Base-by-base conservation (phyloP, 2,888 invertebrate genomes). In the Trissolcus japonicus region DNA sequence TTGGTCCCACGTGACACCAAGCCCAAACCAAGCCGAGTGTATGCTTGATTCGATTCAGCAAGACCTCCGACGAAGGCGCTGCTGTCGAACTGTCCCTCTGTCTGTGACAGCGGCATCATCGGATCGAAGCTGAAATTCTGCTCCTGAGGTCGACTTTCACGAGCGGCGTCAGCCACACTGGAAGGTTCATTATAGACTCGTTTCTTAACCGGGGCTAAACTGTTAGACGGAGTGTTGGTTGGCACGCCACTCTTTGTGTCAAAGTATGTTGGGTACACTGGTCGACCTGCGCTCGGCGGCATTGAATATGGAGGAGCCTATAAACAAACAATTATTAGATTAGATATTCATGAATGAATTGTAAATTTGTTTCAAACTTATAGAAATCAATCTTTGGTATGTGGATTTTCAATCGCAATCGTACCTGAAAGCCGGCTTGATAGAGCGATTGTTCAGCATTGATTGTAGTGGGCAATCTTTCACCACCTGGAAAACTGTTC, bases 241-340 rank as follows among this genome's bases (percentile, higher is more conserved):
- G 81, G 46, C 16, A 84, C 85, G 35, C 83, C 81, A 7, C 72
- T 53, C 41, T 84, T 84, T 4, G 87, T 79, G 50, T 89, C 88
- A 54, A 88, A 89, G 61, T 88, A 89, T 65, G 85, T 84, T 19
- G 88, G 83, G 66, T 89, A 89, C 0, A 89, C 85, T 4, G 88
- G 85, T 35, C 88, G 81, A 65, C 82, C 74, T 2, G 88, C 79
- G 54, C 86, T 87, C 4, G 88, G 82, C 9, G 88, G 67, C 84
- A 89, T 83, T 2, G 87, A 80, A 65, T 88, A 89, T 0, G 87
- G 83, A 4, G 88, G 83, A 3, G 87, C 82, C 63, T 88, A 85
- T 4, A 69, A 78, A 51, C 4, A 16, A 7, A 9, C 9, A 35
- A 35, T 35, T 35, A 11, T 35, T 9, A 25, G 4, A 25, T 25